phyloP scores from a whole-genome alignment of 1,140 invertebrate genomes.

The Drosophila cardini region DNA sequence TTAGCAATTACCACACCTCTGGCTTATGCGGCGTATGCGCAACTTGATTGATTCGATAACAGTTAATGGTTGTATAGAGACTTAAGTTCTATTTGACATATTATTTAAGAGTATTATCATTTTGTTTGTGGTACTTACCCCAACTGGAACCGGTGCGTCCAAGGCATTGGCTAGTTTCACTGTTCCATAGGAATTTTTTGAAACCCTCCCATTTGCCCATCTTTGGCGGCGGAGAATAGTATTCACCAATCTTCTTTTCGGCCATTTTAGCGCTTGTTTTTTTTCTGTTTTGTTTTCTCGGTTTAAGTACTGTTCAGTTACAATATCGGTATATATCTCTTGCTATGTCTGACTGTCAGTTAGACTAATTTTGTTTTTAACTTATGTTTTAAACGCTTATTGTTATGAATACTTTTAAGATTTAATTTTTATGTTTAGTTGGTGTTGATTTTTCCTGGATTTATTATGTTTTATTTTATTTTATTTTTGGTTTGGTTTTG shows the following conservation, averaged over 20 bases:
- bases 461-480: slow-evolving; percentile 30
- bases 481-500: slow-evolving; percentile 50
- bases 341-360: slow-evolving; percentile 5
- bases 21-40: slow-evolving; percentile 42
- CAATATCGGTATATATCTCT: slow-evolving; percentile 11
- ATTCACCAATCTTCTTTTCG: slow-evolving; percentile 91
- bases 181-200: slow-evolving; percentile 93
- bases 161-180: slow-evolving; percentile 93
- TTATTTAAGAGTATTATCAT: no score
- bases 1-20: background rate
- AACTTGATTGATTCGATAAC: slow-evolving; percentile 39
- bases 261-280: slow-evolving; percentile 86
- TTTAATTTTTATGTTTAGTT: slow-evolving; percentile 57
- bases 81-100: background rate
- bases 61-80: background rate
- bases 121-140: slow-evolving; percentile 88
- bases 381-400: slow-evolving; percentile 67
- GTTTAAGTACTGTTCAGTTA: slow-evolving; percentile 43
- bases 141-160: slow-evolving; percentile 95
- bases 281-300: slow-evolving; percentile 29
- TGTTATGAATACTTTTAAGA: slow-evolving; percentile 60
- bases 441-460: slow-evolving; percentile 50
- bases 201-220: slow-evolving; percentile 94
- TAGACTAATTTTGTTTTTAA: slow-evolving; percentile 58
- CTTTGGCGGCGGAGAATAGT: slow-evolving; percentile 91